Evolutionary conservation across 2,888 invertebrate species (phyloP).

Genomic region (Antheraea assamensis): DNA sequence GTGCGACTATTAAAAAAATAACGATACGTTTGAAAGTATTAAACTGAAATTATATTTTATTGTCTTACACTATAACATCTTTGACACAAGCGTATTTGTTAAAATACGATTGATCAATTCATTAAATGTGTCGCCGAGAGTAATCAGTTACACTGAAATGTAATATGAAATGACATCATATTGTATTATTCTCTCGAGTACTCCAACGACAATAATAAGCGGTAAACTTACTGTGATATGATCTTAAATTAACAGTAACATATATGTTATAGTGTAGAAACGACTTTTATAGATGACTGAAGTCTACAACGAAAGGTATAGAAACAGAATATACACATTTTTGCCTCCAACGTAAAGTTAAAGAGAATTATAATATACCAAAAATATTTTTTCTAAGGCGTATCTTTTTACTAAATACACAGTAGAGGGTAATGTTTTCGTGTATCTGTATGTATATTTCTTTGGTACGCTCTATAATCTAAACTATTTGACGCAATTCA

Average conservation of each 20-base stretch:
- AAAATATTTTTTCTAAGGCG: too few relatives aligned
- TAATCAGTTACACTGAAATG: not conserved
- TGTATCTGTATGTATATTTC: too few relatives aligned
- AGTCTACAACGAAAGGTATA: too few relatives aligned
- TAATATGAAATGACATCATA: not conserved
- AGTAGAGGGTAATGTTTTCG: too few relatives aligned
- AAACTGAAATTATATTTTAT: not conserved
- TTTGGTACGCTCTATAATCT: too few relatives aligned
- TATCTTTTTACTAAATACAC: too few relatives aligned
- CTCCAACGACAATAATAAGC: not conserved
- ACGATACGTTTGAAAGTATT: not conserved
- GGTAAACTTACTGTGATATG: not conserved
- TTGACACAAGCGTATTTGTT: not conserved
- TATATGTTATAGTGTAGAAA: not conserved
- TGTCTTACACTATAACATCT: not conserved
- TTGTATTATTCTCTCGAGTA: not conserved
- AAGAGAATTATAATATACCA: too few relatives aligned
- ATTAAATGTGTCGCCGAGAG: not conserved
- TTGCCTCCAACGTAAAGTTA: too few relatives aligned
- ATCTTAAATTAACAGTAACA: not conserved
- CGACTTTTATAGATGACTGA: too few relatives aligned
- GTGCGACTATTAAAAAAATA: too few relatives aligned
- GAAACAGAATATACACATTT: too few relatives aligned
- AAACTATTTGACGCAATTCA: too few relatives aligned
- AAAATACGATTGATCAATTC: not conserved